Conservation (phyloP, 2,113 vertebrate species). For the Myotis davidii region DNA sequence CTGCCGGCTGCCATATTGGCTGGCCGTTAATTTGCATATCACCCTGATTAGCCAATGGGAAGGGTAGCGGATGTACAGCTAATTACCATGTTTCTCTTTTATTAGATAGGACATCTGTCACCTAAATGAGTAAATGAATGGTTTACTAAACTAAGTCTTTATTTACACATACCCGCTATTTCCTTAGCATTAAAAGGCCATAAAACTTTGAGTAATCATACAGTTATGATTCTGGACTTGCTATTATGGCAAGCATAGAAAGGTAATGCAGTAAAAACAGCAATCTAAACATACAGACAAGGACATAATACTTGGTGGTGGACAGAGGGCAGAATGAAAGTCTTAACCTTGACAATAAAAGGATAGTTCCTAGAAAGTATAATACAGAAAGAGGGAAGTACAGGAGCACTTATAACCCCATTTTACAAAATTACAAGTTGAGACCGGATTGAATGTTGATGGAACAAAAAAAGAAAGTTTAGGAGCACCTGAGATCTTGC, state of each 20-base stretch:
- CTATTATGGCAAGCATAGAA: neutral
- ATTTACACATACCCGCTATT: conserved; percentile 17
- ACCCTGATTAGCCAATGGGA: too few species aligned
- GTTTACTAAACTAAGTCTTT: conserved; percentile 33
- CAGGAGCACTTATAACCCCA: neutral
- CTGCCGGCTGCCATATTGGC: too few species aligned
- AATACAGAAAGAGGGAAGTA: neutral
- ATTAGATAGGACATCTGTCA: neutral
- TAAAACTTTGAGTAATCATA: neutral
- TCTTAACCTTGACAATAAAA: neutral
- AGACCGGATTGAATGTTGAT: neutral
- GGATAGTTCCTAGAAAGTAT: neutral
- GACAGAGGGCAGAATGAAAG: neutral
- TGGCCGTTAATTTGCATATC: too few species aligned
- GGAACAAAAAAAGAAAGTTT: neutral
- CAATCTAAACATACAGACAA: conserved; percentile 25
- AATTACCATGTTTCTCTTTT: too few species aligned
- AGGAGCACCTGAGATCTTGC: neutral
- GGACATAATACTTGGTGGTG: neutral
- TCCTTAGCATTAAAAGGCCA: conserved; percentile 17
- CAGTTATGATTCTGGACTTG: neutral
- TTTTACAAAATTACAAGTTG: conserved; percentile 5
- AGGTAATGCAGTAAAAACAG: neutral
- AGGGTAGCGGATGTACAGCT: too few species aligned
- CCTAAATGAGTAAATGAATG: neutral